phyloP scores from a whole-genome alignment of 1,140 invertebrate species.

The Drosophila equinoxialis region DNA sequence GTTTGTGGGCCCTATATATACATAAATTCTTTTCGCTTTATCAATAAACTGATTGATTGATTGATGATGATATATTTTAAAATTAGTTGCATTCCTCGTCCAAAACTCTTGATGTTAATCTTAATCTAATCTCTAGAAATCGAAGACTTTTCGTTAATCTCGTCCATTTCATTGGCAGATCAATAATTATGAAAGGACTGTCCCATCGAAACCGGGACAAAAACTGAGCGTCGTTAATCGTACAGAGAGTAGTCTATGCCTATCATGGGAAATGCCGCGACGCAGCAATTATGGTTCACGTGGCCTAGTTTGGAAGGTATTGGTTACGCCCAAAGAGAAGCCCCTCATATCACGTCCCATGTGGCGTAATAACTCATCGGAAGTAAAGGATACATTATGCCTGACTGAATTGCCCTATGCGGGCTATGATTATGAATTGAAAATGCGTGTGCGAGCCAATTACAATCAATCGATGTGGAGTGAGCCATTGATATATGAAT shows the following conservation, averaged over 20 bases:
- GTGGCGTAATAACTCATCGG: conserved; percentile 59
- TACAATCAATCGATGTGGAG: conserved; percentile 61
- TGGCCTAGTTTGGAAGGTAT: conserved; percentile 58
- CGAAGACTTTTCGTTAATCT: no score
- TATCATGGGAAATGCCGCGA: conserved; percentile 64
- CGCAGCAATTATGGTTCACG: conserved; percentile 55
- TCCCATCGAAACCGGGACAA: conserved; percentile 56
- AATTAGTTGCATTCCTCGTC: no score
- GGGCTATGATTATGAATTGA: conserved; percentile 59
- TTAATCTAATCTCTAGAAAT: no score
- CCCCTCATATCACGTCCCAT: conserved; percentile 24
- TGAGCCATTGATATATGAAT: conserved; percentile 48
- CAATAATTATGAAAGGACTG: conserved; percentile 52
- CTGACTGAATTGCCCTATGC: conserved; percentile 59
- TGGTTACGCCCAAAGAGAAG: conserved; percentile 52
- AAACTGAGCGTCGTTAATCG: conserved; percentile 47
- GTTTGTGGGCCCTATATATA: no score
- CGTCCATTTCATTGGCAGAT: background rate
- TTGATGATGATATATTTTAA: no score
- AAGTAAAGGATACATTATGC: conserved; percentile 53
- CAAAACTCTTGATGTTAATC: no score
- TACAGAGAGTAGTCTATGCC: conserved; percentile 53
- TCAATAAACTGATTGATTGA: no score
- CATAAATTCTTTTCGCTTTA: no score
- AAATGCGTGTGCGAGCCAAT: conserved; percentile 66